Evolutionary conservation across 2,113 vertebrate genomes (phyloP).

Genomic region (Pachypanchax playfairii): DNA sequence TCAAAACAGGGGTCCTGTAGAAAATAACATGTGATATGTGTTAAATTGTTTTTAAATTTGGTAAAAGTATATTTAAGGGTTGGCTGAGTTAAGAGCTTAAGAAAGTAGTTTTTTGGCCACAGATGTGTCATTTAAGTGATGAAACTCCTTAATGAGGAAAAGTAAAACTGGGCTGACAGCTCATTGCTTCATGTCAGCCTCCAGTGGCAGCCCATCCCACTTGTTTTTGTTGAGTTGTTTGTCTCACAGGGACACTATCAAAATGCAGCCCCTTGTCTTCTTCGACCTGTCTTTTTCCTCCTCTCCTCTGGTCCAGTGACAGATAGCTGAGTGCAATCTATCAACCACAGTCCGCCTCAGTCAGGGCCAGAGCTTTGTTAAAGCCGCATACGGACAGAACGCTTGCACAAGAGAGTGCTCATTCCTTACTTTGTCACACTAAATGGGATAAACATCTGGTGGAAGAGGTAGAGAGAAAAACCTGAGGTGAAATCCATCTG

Average conservation of each 20-base stretch:
- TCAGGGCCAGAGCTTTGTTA: conserved; percentile 39
- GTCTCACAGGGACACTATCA: conserved; percentile 61
- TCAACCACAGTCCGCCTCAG: conserved; percentile 53
- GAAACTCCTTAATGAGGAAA: conserved; percentile 68
- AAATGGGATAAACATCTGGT: conserved; percentile 67
- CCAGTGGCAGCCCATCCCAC: conserved; percentile 55
- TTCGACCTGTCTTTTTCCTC: conserved; percentile 42
- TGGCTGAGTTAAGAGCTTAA: conserved; percentile 17
- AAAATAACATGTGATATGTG: conserved; percentile 60
- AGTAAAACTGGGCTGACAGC: conserved; percentile 66
- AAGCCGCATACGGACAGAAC: conserved; percentile 32
- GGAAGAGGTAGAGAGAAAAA: conserved; percentile 40
- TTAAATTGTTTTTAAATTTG: conserved; percentile 59
- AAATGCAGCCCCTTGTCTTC: conserved; percentile 54
- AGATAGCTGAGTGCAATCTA: conserved; percentile 66
- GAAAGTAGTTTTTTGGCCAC: conserved; percentile 32
- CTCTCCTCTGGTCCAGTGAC: conserved; percentile 50
- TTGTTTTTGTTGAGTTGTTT: conserved; percentile 39
- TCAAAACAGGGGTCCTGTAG: conserved; percentile 35
- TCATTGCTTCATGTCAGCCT: conserved; percentile 57
- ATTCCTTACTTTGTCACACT: conserved; percentile 50
- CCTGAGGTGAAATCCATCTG: conserved; percentile 67
- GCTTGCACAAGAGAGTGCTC: conserved; percentile 8
- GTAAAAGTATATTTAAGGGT: conserved; percentile 37
- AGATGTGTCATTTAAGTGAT: conserved; percentile 50